Conservation (phyloP, 2,888 invertebrate genomes). For the Sarcophaga variegata region DNA sequence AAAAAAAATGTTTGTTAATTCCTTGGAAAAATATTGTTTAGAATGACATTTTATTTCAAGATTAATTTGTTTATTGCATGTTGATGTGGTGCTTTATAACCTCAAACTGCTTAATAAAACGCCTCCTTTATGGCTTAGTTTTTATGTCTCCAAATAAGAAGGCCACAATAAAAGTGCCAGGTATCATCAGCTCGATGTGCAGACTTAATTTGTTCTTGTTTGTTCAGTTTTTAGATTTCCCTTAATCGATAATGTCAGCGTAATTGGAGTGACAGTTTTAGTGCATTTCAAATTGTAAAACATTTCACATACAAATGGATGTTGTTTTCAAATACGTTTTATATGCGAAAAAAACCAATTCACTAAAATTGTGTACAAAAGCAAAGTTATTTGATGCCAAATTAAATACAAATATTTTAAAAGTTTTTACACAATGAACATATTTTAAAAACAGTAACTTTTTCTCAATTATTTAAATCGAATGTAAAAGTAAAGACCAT, state of each 20-base stretch:
- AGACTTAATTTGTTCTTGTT: constrained; percentile 48
- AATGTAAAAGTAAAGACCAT: no score
- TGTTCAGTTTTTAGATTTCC: neutral
- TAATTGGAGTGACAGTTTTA: constrained; percentile 36
- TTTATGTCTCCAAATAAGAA: constrained; percentile 29
- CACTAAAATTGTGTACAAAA: no score
- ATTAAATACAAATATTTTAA: no score
- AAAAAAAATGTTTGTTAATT: neutral
- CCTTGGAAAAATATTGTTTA: constrained; percentile 9
- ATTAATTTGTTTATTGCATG: constrained; percentile 63
- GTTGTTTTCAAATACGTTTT: neutral
- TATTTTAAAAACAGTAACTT: no score
- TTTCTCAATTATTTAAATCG: no score
- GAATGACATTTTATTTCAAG: constrained; percentile 51
- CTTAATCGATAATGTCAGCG: constrained; percentile 53
- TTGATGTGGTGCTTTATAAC: neutral
- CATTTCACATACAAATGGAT: neutral
- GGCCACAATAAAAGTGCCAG: constrained; percentile 50
- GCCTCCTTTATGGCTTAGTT: constrained; percentile 13
- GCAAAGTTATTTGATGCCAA: no score
- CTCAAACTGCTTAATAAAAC: neutral
- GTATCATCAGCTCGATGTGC: neutral
- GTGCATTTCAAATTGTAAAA: constrained; percentile 2
- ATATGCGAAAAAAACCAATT: no score
- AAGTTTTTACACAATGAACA: no score